phyloP scores from a whole-genome alignment of 1,140 invertebrate species.

The Pteromalus puparum region DNA sequence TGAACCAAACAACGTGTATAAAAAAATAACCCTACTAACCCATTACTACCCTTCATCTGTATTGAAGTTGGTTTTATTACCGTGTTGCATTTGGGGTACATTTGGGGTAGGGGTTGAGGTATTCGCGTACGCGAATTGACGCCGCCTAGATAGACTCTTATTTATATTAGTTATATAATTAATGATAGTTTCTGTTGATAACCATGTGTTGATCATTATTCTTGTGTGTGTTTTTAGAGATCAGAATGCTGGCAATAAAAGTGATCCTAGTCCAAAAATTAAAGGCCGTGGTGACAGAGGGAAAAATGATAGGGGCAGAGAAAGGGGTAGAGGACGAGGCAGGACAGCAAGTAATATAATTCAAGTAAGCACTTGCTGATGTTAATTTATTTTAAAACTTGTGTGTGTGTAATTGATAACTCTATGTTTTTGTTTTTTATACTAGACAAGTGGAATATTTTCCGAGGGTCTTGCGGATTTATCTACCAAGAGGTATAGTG shows the following conservation, averaged over 20 bases:
- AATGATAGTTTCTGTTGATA: background rate
- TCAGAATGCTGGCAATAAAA: slow-evolving; percentile 43
- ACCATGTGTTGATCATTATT: background rate
- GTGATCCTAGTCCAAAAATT: slow-evolving; percentile 49
- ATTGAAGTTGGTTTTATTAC: too few species aligned
- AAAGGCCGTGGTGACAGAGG: slow-evolving; percentile 35
- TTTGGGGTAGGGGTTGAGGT: too few species aligned
- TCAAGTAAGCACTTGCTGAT: too few species aligned
- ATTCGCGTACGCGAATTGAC: too few species aligned
- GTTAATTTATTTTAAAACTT: too few species aligned
- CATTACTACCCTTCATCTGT: too few species aligned
- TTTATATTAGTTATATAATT: too few species aligned
- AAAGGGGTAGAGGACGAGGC: slow-evolving; percentile 58
- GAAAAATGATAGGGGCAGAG: slow-evolving; percentile 49
- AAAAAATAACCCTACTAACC: too few species aligned
- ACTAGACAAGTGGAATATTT: slow-evolving; percentile 69
- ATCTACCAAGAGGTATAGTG: slow-evolving; percentile 47
- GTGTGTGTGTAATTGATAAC: too few species aligned
- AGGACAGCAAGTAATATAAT: slow-evolving; percentile 61
- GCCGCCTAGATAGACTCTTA: too few species aligned
- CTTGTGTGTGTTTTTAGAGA: slow-evolving; percentile 62
- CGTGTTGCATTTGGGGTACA: too few species aligned
- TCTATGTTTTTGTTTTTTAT: slow-evolving; percentile 51
- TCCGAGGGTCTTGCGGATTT: slow-evolving; percentile 64
- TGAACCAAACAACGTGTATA: too few species aligned